Conservation (phyloP, 2,113 vertebrate genomes). For the Bothrops jararaca region DNA sequence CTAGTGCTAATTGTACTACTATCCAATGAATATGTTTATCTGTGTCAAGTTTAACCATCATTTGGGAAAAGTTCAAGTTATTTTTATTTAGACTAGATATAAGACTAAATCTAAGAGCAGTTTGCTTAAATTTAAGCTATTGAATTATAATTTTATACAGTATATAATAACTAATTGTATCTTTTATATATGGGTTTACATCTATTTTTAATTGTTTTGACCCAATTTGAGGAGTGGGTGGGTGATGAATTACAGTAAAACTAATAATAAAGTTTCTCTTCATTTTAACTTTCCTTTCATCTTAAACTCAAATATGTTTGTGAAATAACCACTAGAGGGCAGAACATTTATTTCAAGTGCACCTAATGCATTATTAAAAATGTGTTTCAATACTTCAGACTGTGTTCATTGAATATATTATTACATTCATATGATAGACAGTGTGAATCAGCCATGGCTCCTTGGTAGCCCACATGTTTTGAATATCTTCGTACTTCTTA, state of each 20-base stretch:
- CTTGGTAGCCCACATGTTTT: not conserved
- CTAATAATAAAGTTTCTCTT: not conserved
- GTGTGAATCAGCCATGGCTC: not conserved
- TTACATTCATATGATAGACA: not conserved
- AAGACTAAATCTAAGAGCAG: not conserved
- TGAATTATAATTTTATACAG: not conserved
- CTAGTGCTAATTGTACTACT: not conserved
- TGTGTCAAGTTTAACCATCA: not conserved
- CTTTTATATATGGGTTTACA: not conserved
- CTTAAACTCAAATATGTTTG: not conserved
- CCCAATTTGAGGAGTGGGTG: not conserved
- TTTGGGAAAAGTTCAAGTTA: not conserved
- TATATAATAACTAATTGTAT: not conserved
- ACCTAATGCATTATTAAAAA: not conserved
- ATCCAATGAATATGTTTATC: not conserved
- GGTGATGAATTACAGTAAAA: not conserved
- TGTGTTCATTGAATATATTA: not conserved
- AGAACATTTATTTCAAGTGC: not conserved
- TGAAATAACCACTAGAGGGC: slow-evolving; percentile 18
- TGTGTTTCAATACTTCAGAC: not conserved
- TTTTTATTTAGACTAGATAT: not conserved
- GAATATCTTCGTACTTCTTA: not conserved
- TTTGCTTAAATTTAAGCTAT: not conserved
- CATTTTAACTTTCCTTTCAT: not conserved
- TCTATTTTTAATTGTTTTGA: not conserved